phyloP scores from a whole-genome alignment of 2,113 vertebrate genomes.

The Marmota flaviventris region DNA sequence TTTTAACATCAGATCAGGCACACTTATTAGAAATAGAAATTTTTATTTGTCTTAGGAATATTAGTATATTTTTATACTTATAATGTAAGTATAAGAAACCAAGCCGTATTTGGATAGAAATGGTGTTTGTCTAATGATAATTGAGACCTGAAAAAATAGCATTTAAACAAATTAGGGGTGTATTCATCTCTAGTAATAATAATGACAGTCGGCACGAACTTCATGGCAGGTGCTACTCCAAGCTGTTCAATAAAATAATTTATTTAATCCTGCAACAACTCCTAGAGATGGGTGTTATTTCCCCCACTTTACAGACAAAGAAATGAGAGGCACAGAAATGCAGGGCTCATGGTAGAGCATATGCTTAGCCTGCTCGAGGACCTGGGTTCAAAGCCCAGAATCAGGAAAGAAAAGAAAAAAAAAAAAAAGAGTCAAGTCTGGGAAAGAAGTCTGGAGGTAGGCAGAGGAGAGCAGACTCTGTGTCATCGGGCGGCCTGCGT shows the following conservation, averaged over 20 bases:
- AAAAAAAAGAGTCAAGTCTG: not conserved
- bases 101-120: not conserved
- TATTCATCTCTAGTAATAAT: not conserved
- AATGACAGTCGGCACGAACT: not conserved
- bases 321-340: not conserved
- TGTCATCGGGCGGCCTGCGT: not conserved
- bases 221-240: not conserved
- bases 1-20: slow-evolving; percentile 4
- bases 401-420: no score
- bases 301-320: not conserved
- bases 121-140: not conserved
- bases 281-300: not conserved
- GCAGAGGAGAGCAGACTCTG: not conserved
- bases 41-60: not conserved
- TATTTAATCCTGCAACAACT: not conserved
- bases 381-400: not conserved
- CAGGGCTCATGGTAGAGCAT: not conserved
- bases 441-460: not conserved
- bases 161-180: not conserved
- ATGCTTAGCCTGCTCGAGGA: not conserved
- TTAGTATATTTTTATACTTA: not conserved
- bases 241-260: not conserved
- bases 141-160: slow-evolving; percentile 3
- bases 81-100: not conserved
- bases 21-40: slow-evolving; percentile 39